Percentiles rank a stretch among this genome's conserved stretches.
Evolutionary conservation across 2,113 vertebrate species (phyloP).

Genomic region (Alligator mississippiensis): DNA sequence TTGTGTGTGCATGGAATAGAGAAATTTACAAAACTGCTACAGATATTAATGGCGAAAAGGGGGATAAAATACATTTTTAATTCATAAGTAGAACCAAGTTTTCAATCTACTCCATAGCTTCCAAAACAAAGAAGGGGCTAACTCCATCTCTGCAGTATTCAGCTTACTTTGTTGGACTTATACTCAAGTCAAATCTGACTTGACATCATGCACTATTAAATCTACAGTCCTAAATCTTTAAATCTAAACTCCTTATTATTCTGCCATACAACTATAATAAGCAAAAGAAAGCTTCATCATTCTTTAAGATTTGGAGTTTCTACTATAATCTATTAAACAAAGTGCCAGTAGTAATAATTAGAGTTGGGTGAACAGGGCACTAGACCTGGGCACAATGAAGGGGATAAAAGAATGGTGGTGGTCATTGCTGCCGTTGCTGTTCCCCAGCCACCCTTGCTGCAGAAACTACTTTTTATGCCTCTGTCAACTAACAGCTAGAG

Average conservation of each 20-base stretch:
- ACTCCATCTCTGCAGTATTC: background rate
- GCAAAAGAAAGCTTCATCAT: background rate
- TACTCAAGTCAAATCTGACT: background rate
- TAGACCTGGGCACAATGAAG: background rate
- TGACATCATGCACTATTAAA: background rate
- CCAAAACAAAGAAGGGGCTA: background rate
- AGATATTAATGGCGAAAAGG: background rate
- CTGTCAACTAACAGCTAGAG: too few species aligned
- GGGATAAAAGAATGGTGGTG: too few species aligned
- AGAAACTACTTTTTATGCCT: too few species aligned
- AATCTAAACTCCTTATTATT: background rate
- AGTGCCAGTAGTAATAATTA: background rate
- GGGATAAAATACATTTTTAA: background rate
- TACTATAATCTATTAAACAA: background rate
- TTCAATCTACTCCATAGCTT: background rate
- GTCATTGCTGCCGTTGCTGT: too few species aligned
- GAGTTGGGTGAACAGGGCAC: too few species aligned
- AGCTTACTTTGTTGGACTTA: background rate
- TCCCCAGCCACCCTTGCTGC: too few species aligned
- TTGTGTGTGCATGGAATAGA: background rate
- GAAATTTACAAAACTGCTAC: rapidly evolving
- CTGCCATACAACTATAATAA: background rate
- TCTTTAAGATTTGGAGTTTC: background rate
- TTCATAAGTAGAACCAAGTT: background rate
- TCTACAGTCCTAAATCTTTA: background rate